Conservation (phyloP, 2,113 vertebrate genomes). For the Hemiscyllium ocellatum region DNA sequence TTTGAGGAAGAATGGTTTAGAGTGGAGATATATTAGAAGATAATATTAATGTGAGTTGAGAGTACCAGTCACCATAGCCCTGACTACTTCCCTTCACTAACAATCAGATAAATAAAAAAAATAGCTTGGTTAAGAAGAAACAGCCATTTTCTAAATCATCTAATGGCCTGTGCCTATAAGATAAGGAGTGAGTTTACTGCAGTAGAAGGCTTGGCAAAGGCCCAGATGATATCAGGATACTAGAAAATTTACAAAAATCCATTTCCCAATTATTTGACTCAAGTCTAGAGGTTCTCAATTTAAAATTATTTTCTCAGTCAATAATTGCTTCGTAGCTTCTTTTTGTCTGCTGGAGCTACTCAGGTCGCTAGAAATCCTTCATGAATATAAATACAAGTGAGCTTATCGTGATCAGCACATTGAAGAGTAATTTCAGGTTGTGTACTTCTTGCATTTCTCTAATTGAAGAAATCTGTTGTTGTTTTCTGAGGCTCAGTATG, state of each 20-base stretch:
- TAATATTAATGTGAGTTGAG: neutral
- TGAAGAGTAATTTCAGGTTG: conserved; percentile 16
- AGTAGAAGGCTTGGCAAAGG: neutral
- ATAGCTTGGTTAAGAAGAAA: neutral
- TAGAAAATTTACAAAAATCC: neutral
- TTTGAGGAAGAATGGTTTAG: neutral
- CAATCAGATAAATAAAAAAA: neutral
- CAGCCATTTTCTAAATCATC: neutral
- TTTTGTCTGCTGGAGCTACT: conserved; percentile 1
- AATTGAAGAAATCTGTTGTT: conserved; percentile 1
- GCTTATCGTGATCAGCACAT: conserved; percentile 35
- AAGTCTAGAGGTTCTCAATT: neutral
- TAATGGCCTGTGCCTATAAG: conserved; percentile 4
- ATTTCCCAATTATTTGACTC: conserved; percentile 3
- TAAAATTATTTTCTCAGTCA: conserved; percentile 14
- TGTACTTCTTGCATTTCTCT: neutral
- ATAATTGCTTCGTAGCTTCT: conserved; percentile 26
- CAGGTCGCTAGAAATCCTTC: neutral
- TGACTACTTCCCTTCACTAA: neutral
- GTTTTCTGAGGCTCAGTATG: neutral
- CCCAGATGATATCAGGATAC: neutral
- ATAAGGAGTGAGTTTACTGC: conserved; percentile 19
- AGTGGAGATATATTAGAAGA: neutral
- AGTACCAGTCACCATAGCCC: neutral
- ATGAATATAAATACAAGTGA: conserved; percentile 29